A percentile compares a stretch with the other conserved stretches of the same genome.
phyloP scores from a whole-genome alignment of 2,113 vertebrate genomes.

The Erythrocercus mccallii region DNA sequence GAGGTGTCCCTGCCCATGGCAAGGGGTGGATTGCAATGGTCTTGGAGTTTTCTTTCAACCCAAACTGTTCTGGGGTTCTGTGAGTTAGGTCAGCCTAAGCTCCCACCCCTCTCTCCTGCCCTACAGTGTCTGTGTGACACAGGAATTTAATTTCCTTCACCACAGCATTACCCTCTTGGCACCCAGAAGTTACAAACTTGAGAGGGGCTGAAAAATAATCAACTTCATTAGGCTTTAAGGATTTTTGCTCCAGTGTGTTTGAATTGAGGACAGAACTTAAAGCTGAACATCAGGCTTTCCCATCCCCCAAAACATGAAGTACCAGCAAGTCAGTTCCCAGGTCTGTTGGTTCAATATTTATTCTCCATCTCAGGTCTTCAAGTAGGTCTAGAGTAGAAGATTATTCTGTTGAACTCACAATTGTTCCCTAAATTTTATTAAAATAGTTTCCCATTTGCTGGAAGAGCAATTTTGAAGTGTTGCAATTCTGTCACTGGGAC shows the following conservation, averaged over 20 bases:
- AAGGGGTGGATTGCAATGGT: background rate
- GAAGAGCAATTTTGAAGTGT: background rate
- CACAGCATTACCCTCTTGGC: background rate
- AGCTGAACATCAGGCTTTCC: background rate
- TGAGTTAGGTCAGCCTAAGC: background rate
- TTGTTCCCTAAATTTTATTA: background rate
- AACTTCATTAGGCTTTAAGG: background rate
- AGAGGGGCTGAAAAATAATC: background rate
- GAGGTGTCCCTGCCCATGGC: background rate
- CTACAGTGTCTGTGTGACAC: background rate
- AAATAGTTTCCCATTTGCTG: slow-evolving; percentile 12
- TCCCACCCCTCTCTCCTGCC: background rate
- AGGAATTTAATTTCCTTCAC: background rate
- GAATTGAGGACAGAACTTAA: background rate
- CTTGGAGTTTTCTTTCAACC: background rate
- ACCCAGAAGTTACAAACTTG: background rate
- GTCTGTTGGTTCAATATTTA: background rate
- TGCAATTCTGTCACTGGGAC: slow-evolving; percentile 17
- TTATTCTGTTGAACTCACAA: background rate
- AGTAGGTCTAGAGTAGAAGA: background rate
- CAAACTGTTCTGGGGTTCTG: background rate
- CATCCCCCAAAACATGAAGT: background rate
- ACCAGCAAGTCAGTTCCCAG: background rate
- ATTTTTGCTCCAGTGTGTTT: background rate
- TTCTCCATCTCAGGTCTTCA: background rate